A percentile compares a stretch with the other conserved stretches of the same genome.
These are phyloP conservation scores for Lucilia cuprina DNA, from an alignment of 1,140 invertebrate genomes.

Conservation along the genomic window DNA sequence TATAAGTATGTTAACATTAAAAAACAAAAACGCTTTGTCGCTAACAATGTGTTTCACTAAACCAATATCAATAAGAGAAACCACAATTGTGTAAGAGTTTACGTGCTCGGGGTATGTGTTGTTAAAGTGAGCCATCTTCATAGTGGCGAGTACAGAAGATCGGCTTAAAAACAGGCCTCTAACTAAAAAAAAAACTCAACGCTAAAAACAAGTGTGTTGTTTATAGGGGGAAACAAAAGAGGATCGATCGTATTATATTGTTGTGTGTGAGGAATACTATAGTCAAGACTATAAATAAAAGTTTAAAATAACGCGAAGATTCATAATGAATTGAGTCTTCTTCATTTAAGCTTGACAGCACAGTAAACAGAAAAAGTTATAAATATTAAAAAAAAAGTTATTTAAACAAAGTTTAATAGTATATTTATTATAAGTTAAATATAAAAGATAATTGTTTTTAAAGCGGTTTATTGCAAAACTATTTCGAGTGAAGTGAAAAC, in stretches of 20 bases:
- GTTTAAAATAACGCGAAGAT: conserved; percentile 23
- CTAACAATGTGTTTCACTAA: no score
- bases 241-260: background rate
- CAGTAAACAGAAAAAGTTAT: background rate
- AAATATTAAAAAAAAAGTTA: background rate
- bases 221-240: background rate
- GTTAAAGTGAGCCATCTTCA: background rate
- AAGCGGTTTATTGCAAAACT: background rate
- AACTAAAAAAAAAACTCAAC: background rate
- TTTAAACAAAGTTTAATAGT: no score
- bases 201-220: background rate
- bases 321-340: conserved; percentile 26
- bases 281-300: conserved; percentile 32
- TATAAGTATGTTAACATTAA: no score
- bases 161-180: background rate
- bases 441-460: background rate
- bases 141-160: background rate
- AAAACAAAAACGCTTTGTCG: no score
- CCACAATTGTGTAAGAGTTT: background rate
- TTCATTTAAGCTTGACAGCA: background rate
- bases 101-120: no score
- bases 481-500: background rate
- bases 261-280: background rate
- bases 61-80: background rate
- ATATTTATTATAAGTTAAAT: background rate